Evolutionary conservation across 2,113 vertebrate species (phyloP).

Genomic region (Lagopus leucura): DNA sequence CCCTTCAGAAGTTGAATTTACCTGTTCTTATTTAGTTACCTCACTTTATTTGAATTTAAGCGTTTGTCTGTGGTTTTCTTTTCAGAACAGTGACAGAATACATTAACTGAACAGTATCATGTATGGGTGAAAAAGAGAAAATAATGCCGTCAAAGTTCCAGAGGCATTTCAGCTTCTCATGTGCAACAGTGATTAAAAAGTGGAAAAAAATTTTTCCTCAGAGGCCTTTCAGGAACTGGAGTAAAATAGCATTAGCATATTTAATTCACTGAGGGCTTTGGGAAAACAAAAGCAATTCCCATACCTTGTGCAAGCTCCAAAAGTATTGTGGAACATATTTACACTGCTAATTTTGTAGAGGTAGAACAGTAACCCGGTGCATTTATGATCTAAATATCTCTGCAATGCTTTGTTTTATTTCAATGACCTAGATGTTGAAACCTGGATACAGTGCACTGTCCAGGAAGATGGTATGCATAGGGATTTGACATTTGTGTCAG

Average conservation of each 20-base stretch:
- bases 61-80: neutral
- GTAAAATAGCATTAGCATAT: neutral
- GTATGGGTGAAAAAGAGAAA: neutral
- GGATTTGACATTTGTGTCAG: neutral
- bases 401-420: neutral
- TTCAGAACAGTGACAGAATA: neutral
- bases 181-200: neutral
- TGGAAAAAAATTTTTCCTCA: neutral
- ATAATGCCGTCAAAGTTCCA: neutral
- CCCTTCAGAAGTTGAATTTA: neutral
- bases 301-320: neutral
- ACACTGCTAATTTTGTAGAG: neutral
- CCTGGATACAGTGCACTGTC: neutral
- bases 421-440: neutral
- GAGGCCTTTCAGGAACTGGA: neutral
- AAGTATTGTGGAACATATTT: neutral
- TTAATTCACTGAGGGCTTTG: neutral
- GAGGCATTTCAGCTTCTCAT: neutral
- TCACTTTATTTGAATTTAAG: neutral
- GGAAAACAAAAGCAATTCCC: neutral
- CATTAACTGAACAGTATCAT: neutral
- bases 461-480: neutral
- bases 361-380: neutral
- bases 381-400: neutral
- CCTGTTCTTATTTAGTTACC: constrained; percentile 6